Evolutionary conservation across 2,888 invertebrate species (phyloP).

Genomic region (Cerastis leucographa): DNA sequence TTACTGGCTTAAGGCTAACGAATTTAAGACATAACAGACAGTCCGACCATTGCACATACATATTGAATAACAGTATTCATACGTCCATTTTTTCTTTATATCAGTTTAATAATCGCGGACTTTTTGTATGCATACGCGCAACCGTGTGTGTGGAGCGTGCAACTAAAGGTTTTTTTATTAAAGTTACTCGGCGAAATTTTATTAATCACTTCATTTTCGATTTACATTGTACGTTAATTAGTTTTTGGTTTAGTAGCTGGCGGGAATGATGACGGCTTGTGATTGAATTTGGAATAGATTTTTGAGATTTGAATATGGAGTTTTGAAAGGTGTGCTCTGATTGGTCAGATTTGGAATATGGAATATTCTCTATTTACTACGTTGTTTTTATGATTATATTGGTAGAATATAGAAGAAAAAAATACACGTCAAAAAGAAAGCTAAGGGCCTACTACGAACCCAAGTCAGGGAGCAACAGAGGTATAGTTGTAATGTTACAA

Average conservation of each 20-base stretch:
- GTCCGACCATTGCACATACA: conserved; percentile 23
- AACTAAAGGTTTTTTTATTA: conserved; percentile 63
- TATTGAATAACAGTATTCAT: conserved; percentile 55
- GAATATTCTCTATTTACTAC: neutral
- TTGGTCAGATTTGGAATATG: neutral
- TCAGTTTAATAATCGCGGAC: conserved; percentile 71
- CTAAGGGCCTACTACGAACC: neutral
- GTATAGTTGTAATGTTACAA: neutral
- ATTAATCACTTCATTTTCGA: conserved; percentile 81
- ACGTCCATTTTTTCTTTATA: conserved; percentile 60
- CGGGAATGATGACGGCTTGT: neutral
- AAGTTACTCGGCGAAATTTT: conserved; percentile 75
- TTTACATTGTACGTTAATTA: conserved; percentile 74
- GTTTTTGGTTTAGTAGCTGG: conserved; percentile 34
- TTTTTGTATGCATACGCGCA: conserved; percentile 65
- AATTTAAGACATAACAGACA: conserved; percentile 45
- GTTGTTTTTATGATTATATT: neutral
- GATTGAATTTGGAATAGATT: conserved; percentile 13
- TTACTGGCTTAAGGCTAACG: neutral
- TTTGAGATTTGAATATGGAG: conserved; percentile 6
- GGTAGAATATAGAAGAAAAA: neutral
- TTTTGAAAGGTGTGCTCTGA: neutral
- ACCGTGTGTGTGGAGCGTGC: conserved; percentile 67
- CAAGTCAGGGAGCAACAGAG: neutral
- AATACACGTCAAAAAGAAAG: neutral